Evolutionary conservation across 1,140 invertebrate species (phyloP), one percentile per base, ranked within the genome.

Genomic region (Agrilus planipennis): DNA sequence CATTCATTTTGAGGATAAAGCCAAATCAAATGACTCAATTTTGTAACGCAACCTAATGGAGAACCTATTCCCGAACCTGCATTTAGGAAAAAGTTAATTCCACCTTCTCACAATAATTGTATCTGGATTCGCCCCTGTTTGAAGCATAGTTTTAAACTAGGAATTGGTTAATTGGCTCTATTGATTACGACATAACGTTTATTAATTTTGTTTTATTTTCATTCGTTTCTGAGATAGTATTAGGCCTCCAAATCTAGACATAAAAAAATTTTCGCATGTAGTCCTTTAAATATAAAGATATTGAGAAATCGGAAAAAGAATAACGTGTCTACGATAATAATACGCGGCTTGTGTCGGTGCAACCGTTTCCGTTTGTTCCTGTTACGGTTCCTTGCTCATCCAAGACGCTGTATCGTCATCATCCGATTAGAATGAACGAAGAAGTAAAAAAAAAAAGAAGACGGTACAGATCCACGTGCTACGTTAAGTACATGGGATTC

Each of bases 371-470:
- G 14, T 12, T 56, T 59, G 53, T 51, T 55, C 56, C 49, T 51
- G 55, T 54, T 52, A 64, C 60, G 62, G 53, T 54, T 56, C 53
- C 58, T 57, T 54, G 52, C 46, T 55, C 53, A 51, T 58, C 52
- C 60, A 60, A 60, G 50, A 60, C 61, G 49, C 49, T n/a, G 49
- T 51, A 55, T 46, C 28, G 50, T 55, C 55, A 50, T n/a, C n/a
- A n/a, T n/a, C n/a, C n/a, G n/a, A n/a, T n/a, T n/a, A n/a, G n/a
- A n/a, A n/a, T n/a, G n/a, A n/a, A n/a, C n/a, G n/a, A n/a, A n/a
- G n/a, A n/a, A n/a, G n/a, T n/a, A 49, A 46, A 46, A 29, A 38
- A 43, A 34, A 47, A 20, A 38, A 39, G 17, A 44, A 40, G 39
- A 50, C 45, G 41, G 39, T 21, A 29, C 44, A 42, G 34, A 44